Base-by-base conservation (phyloP, 2,113 vertebrate genomes). In the Tachycineta bicolor region DNA sequence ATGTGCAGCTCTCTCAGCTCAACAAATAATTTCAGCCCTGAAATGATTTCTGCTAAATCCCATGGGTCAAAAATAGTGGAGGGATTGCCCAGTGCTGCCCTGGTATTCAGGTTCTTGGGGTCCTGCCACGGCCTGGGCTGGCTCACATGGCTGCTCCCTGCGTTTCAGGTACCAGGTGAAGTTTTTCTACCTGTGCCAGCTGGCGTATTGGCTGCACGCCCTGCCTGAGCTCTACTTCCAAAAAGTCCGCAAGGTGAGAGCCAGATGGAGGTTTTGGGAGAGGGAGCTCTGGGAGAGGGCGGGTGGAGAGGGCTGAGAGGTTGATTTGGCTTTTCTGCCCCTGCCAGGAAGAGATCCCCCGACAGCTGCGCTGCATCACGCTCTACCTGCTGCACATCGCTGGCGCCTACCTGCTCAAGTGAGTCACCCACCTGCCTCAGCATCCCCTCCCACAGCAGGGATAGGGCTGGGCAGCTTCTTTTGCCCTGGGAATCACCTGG, bases 141-240 rank as follows among this genome's bases (percentile, higher is more conserved):
- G 50, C 80, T 89, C 77, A 73, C 0, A 0, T 3, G 17, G 50
- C 65, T 83, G 11, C 0, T 94, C 77, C 67, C 67, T 94, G 28
- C 47, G 8, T 95, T 96, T 73, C 93, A 99, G 99, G 95, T 99
- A 99, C 97, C 99, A 99, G 98, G 99, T 99, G 97, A 99, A 99
- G 98, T 99, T 99, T 79, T 99, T 99, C 98, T 99, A 99, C 98
- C 97, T 99, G 94, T 99, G 98, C 90, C 99, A 99, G 98, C 93
- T 99, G 96, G 99, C 99, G 0, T 99, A 99, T 96, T 99, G 99
- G 99, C 97, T 99, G 68, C 99, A 99, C 0, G 98, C 99, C n/a
- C 97, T 99, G 70, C 99, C 99, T 0, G 99, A 99, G 91, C 98
- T 99, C 69, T 99, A 99, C 98, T 99, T 99, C 98, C 99, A 99